Base-by-base conservation (phyloP, 2,888 invertebrate species). In the Ypsolopha sequella region DNA sequence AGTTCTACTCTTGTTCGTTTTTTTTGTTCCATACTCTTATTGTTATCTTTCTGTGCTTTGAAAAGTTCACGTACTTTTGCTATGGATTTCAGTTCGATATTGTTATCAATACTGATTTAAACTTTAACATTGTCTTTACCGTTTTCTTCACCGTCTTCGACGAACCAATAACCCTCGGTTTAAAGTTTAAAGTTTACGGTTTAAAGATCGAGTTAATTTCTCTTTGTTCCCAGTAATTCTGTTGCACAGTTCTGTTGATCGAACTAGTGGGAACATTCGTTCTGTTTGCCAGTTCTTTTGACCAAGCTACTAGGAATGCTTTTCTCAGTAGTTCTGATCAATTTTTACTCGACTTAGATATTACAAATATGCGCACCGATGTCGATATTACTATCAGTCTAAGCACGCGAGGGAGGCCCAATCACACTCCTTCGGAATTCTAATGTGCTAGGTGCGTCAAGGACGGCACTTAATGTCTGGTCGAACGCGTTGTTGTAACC, bases 381-480 rank as follows among this genome's bases (percentile, higher is more conserved):
- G 43, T 43, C 11, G 43, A 47, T 47, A 14, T 47, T 47, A 36
- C 47, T 47, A 47, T 47, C 47, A 36, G 36, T 47, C 36, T 14
- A 36, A 47, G 13, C 63, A 62, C 62, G 61, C 63, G 56, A 61
- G 58, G 24, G 24, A 24, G 4, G 61, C 57, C 60, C 58, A 54
- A 60, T 65, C 65, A 63, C 60, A 67, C 65, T 65, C 64, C 66
- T 68, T 70, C 64, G 64, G 70, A 70, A 75, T 74, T 70, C 56
- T 69, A 73, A 73, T 75, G 52, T 51, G 44, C 71, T 68, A 77
- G 76, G 73, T 71, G 74, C 76, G 75, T 73, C 82, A 82, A 81
- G 82, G 81, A 79, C 80, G 67, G 61, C 60, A 62, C 65, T 66
- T 69, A 66, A 63, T 34, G 68, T 68, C 66, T 65, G 63, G 70